Base-by-base conservation (phyloP, 2,888 invertebrate genomes). In the Diogma glabrata region DNA sequence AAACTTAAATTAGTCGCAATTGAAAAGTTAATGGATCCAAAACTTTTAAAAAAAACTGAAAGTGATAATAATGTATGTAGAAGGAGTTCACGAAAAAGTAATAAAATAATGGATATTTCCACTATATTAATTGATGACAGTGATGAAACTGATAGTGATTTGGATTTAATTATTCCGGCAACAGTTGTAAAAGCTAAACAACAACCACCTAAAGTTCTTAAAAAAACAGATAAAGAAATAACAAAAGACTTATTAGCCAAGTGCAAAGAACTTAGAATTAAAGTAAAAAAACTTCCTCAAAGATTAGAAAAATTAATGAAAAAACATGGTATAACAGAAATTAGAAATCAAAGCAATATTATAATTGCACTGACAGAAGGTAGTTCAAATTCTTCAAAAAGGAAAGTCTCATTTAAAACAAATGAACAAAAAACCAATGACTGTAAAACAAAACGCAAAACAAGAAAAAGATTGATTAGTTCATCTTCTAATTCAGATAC, bases 1-100 rank as follows among this genome's bases (percentile, higher is more conserved):
- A 55, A 46, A 50, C 51, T 55, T 17, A 51, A 53, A 12, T 33
- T 56, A 28, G 54, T 56, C 23, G 52, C 56, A 6, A 49, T 56
- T 17, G 56, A 56, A 49, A 54, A 53, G 17, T 22, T 56, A 38
- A 46, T 56, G 14, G 54, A 56, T 50, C 56, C 54, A 19, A 53
- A 52, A 46, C 49, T 53, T 48, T 51, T 24, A 50, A 52, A 24
- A 53, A 54, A 16, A 46, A 53, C 38, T 50, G 12, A 54, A 53
- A 24, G 49, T 24, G 30, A 40, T 28, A 22, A 38, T 30, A n/a
- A 36, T 50, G 9, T 26, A 17, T 23, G 5, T 43, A 40, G 24
- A 19, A 30, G 17, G 20, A 38, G 14, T 22, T n/a, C 12, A 16
- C 22, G 40, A 24, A 48, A 36, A 14, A 47, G 23, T 36, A 16